Base-by-base conservation (phyloP, 2,888 invertebrate species). In the Phengaris arion region DNA sequence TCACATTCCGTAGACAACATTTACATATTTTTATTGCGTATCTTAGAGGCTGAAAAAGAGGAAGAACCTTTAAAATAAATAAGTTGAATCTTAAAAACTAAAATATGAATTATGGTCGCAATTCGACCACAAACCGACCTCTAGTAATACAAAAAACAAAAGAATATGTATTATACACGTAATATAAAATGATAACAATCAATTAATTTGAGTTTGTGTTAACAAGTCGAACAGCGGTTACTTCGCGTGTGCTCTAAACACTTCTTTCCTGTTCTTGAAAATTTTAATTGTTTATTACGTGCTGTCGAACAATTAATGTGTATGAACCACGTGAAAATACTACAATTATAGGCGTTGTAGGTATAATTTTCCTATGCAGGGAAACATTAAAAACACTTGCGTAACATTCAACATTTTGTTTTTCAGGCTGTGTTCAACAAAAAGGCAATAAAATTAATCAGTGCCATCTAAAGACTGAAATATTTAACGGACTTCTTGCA, bases 201-300 rank as follows among this genome's bases (percentile, higher is more conserved):
- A 72, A 72, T 72, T 72, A 72, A 72, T 52, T 52, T 52, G 45
- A 52, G 52, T 52, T 72, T 72, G 54, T 52, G 72, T 72, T 72
- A 72, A 72, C 72, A 72, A 72, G 54, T 52, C 52, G 72, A 54
- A 72, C 72, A 54, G 35, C 13, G 22, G 22, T 54, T 35, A 35
- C 35, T 22, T 72, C 72, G 72, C 72, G 72, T 72, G 72, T 22
- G 72, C 72, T 72, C 72, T 72, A 72, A 72, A 54, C 52, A 72
- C 72, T 72, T 72, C 72, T 72, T 72, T 72, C 72, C 72, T 72
- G 72, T 72, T 72, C 72, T 52, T 72, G 72, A 72, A 54, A 54
- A 48, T 72, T 52, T 72, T 54, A 72, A 72, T 52, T 72, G 72
- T 72, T 72, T 72, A 52, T 54, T 72, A 72, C 72, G 52, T 22